These are phyloP conservation scores for Eulithis prunata DNA, from an alignment of 2,888 invertebrate genomes.

Conservation along the genomic window DNA sequence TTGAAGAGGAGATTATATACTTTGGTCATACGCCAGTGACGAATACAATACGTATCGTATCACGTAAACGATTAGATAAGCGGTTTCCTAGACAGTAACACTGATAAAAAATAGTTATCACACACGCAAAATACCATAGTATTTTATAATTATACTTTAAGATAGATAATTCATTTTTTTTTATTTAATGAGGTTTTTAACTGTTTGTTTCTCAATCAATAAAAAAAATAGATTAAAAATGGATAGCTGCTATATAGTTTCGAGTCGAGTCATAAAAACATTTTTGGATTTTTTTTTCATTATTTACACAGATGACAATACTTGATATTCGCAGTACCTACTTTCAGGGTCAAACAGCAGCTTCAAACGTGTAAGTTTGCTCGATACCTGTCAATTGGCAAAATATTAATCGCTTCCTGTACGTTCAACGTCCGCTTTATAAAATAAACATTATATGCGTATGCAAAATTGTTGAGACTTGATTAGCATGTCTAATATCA, in stretches of 20 bases:
- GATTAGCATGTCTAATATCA: too few species aligned
- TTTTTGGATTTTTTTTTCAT: constrained; percentile 4
- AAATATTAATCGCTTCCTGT: constrained; percentile 17
- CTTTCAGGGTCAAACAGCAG: constrained; percentile 8
- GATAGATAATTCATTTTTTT: too few species aligned
- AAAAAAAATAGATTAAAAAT: too few species aligned
- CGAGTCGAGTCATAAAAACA: too few species aligned
- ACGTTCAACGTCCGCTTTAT: constrained; percentile 4
- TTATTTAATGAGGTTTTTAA: too few species aligned
- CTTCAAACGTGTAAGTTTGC: constrained; percentile 7
- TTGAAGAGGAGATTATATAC: constrained; percentile 13
- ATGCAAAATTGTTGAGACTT: too few species aligned
- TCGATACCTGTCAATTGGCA: background rate
- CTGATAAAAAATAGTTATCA: constrained; percentile 6
- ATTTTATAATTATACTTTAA: too few species aligned
- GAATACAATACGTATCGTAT: constrained; percentile 26
- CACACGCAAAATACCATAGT: too few species aligned
- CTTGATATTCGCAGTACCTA: constrained; percentile 8
- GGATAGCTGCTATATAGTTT: too few species aligned
- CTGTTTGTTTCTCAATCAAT: too few species aligned
- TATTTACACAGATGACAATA: background rate
- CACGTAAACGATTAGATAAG: constrained; percentile 26
- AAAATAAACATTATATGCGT: constrained; percentile 10
- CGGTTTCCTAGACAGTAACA: constrained; percentile 15
- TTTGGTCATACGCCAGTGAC: constrained; percentile 15